Evolutionary conservation across 92 coral and sea anemone genomes (phyloP).

Genomic region (Palythoa grandis): DNA sequence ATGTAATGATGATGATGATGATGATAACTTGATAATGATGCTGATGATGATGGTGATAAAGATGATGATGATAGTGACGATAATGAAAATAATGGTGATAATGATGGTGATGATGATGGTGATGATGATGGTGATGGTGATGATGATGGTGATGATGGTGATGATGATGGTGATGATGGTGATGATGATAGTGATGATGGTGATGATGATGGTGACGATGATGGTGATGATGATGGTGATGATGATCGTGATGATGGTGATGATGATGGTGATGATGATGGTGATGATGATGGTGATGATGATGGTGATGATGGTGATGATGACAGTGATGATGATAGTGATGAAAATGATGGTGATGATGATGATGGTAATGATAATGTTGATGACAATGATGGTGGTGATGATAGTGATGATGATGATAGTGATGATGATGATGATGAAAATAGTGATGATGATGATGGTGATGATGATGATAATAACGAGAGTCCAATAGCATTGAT

Average conservation of each 20-base stretch:
- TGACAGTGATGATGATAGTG: background rate
- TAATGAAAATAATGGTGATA: too few species aligned
- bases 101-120: background rate
- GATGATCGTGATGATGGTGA: too few species aligned
- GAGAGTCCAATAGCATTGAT: too few species aligned
- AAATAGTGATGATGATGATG: background rate
- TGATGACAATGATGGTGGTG: too few species aligned
- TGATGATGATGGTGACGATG: background rate
- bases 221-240: background rate
- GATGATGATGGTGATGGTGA: background rate
- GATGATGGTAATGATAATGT: background rate
- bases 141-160: background rate
- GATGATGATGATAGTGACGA: background rate
- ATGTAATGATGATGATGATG: background rate
- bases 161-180: background rate
- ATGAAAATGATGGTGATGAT: too few species aligned
- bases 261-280: background rate
- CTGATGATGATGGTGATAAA: background rate
- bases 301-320: too few species aligned
- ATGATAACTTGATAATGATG: too few species aligned
- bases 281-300: background rate
- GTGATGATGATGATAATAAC: background rate
- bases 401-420: background rate
- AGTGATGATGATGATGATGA: background rate
- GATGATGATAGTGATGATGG: background rate